phyloP scores from a whole-genome alignment of 2,888 invertebrate species.

The Emmelina monodactyla region DNA sequence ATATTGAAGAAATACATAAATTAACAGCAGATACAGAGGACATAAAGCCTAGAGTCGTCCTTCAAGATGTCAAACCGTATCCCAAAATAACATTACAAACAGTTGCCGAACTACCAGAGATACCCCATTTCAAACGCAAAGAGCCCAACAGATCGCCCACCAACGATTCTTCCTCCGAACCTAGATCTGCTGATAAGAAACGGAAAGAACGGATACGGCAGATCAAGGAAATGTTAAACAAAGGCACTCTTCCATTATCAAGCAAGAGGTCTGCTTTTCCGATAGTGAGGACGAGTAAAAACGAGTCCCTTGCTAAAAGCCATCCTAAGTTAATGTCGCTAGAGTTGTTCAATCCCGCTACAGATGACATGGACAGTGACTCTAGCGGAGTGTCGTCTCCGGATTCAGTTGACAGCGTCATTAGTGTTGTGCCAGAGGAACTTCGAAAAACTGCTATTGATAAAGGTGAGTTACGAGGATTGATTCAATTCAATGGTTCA shows the following conservation, averaged over 20 bases:
- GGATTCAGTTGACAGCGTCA: conserved; percentile 86
- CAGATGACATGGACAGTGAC: conserved; percentile 89
- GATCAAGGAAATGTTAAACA: conserved; percentile 74
- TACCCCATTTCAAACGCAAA: conserved; percentile 64
- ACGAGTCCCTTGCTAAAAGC: conserved; percentile 70
- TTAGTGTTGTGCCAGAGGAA: conserved; percentile 76
- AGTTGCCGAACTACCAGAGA: conserved; percentile 68
- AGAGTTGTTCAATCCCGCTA: conserved; percentile 89
- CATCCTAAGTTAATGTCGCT: conserved; percentile 79
- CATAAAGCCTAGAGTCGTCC: conserved; percentile 41
- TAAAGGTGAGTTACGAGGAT: conserved; percentile 49
- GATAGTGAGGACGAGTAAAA: conserved; percentile 71
- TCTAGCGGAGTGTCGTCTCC: conserved; percentile 88
- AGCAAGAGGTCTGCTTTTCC: conserved; percentile 68
- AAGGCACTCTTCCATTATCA: conserved; percentile 68
- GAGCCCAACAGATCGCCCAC: conserved; percentile 32
- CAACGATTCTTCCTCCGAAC: conserved; percentile 46
- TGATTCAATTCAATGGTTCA: too few species aligned
- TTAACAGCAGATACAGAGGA: conserved; percentile 53
- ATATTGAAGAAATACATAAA: conserved; percentile 59
- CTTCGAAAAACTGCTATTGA: conserved; percentile 48
- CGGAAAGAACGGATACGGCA: conserved; percentile 72
- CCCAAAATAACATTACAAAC: conserved; percentile 69
- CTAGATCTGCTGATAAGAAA: conserved; percentile 56
- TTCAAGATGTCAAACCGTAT: conserved; percentile 59